Conservation (phyloP, 2,888 invertebrate genomes). For the Torymus aiolomorphi region DNA sequence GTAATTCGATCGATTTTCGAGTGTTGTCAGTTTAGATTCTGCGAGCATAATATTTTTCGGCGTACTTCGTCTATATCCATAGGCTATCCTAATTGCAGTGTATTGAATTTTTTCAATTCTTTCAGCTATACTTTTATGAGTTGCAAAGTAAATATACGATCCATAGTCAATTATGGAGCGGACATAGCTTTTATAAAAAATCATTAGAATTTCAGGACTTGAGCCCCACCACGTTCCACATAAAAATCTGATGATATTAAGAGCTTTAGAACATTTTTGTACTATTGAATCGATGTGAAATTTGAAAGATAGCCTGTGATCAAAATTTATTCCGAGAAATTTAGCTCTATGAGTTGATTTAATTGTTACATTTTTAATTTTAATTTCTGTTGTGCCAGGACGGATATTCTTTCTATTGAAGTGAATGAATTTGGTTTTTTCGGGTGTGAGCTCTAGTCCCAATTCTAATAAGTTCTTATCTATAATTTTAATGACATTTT, state of each 20-base stretch:
- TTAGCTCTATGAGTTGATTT: background rate
- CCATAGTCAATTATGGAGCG: slow-evolving; percentile 1
- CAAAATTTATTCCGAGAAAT: background rate
- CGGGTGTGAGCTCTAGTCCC: background rate
- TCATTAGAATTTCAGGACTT: background rate
- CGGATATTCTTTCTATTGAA: slow-evolving; percentile 7
- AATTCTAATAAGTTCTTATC: background rate
- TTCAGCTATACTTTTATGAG: too few relatives aligned
- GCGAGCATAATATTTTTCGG: background rate
- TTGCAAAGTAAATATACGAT: background rate
- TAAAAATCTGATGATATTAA: too few relatives aligned
- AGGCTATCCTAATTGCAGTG: background rate
- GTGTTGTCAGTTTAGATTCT: background rate
- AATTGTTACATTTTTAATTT: background rate
- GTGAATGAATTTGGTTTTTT: slow-evolving; percentile 8
- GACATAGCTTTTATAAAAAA: slow-evolving; percentile 5
- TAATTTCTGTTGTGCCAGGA: background rate
- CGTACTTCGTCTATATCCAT: background rate
- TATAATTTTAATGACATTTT: background rate
- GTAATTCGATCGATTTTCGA: background rate
- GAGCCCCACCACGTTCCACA: too few relatives aligned
- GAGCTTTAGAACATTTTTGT: too few relatives aligned
- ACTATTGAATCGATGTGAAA: too few relatives aligned
- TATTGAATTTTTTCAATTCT: slow-evolving; percentile 1
- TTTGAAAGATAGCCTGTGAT: background rate